Conservation (phyloP, 2,797 vertebrate genomes). For the Pseudomugil tenellus region DNA sequence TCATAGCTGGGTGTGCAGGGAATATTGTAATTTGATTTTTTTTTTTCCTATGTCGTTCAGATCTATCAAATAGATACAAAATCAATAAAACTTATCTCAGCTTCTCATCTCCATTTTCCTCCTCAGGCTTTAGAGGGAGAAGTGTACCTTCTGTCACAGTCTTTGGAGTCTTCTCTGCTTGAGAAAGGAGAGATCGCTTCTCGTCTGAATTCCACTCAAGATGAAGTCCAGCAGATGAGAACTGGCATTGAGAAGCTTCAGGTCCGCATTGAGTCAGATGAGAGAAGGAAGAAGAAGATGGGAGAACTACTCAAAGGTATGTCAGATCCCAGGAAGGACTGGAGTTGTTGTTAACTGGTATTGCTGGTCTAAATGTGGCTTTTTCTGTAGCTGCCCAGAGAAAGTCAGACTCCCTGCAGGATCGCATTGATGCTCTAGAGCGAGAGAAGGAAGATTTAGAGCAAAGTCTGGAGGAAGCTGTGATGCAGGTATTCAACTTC, state of each 20-base stretch:
- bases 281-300: slow-evolving; percentile 84
- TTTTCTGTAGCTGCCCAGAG: slow-evolving; percentile 75
- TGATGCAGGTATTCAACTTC: slow-evolving; percentile 80
- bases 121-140: slow-evolving; percentile 76
- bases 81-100: background rate
- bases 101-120: background rate
- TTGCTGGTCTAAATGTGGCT: slow-evolving; percentile 22
- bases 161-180: slow-evolving; percentile 85
- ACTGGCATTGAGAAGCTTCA: slow-evolving; percentile 90
- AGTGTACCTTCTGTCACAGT: slow-evolving; percentile 79
- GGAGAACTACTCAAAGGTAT: slow-evolving; percentile 84
- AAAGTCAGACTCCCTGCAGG: slow-evolving; percentile 85
- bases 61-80: too few relatives aligned
- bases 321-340: background rate
- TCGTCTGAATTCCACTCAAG: slow-evolving; percentile 86
- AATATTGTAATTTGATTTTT: background rate
- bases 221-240: slow-evolving; percentile 86
- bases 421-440: slow-evolving; percentile 88
- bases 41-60: too few relatives aligned
- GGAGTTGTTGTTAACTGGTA: background rate
- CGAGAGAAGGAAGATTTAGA: slow-evolving; percentile 87
- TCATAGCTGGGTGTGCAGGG: background rate
- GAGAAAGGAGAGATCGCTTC: slow-evolving; percentile 89
- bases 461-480: slow-evolving; percentile 86
- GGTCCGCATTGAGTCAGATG: slow-evolving; percentile 90